Evolutionary conservation across 2,797 vertebrate genomes (phyloP).

Genomic region (Valencia hispanica): DNA sequence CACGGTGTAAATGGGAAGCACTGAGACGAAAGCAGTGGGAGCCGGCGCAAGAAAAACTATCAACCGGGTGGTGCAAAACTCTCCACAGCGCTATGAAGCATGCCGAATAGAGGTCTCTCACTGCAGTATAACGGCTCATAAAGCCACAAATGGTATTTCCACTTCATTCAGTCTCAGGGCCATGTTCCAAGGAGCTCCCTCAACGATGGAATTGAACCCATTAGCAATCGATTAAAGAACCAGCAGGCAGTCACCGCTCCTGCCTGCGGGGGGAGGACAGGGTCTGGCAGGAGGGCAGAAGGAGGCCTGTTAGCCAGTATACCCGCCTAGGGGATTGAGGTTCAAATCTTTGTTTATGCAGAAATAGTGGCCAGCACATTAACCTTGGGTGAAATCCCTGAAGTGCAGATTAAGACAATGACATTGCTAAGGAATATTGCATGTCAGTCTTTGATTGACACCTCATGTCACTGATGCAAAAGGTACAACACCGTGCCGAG

Average conservation of each 20-base stretch:
- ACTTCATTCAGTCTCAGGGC: constrained; percentile 84
- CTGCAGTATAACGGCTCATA: constrained; percentile 85
- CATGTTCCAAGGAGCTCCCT: constrained; percentile 82
- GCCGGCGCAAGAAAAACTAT: constrained; percentile 77
- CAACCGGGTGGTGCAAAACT: constrained; percentile 77
- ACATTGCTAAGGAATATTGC: constrained; percentile 26
- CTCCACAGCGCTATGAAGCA: constrained; percentile 78
- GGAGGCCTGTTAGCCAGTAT: constrained; percentile 42
- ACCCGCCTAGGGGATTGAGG: constrained; percentile 58
- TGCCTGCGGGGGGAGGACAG: constrained; percentile 55
- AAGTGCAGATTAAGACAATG: constrained; percentile 56
- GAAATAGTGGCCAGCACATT: constrained; percentile 64
- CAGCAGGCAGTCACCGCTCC: constrained; percentile 80
- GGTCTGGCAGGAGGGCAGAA: constrained; percentile 34
- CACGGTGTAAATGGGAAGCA: constrained; percentile 78
- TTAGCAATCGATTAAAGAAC: constrained; percentile 88
- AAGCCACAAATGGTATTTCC: constrained; percentile 85
- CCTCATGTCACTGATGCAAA: constrained; percentile 30
- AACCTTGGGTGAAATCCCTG: constrained; percentile 54
- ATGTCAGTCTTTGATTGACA: constrained; percentile 55
- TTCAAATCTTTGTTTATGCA: constrained; percentile 78
- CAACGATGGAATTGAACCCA: constrained; percentile 84
- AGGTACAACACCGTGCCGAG: constrained; percentile 31
- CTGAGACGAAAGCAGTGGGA: constrained; percentile 75
- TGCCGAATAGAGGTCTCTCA: constrained; percentile 82